Conservation (phyloP, 2,888 invertebrate species). For the Agrotis segetum region DNA sequence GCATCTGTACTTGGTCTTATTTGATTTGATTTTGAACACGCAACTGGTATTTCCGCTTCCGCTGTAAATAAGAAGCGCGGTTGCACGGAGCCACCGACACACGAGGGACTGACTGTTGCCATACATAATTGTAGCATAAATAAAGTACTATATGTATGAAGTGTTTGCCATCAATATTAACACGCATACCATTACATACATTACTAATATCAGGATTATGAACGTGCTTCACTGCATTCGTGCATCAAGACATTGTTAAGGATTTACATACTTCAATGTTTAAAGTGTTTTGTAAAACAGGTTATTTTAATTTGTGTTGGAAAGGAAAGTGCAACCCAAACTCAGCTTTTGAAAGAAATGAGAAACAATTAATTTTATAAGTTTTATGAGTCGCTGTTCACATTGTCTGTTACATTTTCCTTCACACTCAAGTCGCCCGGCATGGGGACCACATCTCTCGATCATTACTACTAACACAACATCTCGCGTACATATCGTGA, state of each 20-base stretch:
- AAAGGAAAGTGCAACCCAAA: slow-evolving; percentile 19
- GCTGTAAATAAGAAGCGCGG: slow-evolving; percentile 34
- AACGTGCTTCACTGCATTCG: slow-evolving; percentile 21
- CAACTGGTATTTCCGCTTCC: slow-evolving; percentile 34
- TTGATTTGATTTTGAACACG: background rate
- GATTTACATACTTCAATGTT: background rate
- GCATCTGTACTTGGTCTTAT: background rate
- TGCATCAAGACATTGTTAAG: slow-evolving; percentile 4
- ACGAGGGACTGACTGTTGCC: background rate
- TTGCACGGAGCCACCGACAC: background rate
- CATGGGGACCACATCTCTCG: slow-evolving; percentile 49
- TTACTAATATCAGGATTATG: slow-evolving; percentile 17
- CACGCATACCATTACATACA: slow-evolving; percentile 28
- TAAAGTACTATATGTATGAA: background rate
- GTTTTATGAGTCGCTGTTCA: too few relatives aligned
- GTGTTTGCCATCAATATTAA: slow-evolving; percentile 12
- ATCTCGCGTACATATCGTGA: background rate
- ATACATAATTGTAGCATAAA: background rate
- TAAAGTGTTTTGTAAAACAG: background rate
- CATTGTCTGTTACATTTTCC: slow-evolving; percentile 5
- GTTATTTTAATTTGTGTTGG: background rate
- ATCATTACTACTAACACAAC: slow-evolving; percentile 31
- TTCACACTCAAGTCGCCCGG: slow-evolving; percentile 6
- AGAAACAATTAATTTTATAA: background rate
- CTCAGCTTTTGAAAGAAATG: background rate